Percentiles rank a stretch among this genome's conserved stretches.
These are phyloP conservation scores for Orchesellides sinensis DNA, from an alignment of 2,888 invertebrate species.

Conservation along the genomic window DNA sequence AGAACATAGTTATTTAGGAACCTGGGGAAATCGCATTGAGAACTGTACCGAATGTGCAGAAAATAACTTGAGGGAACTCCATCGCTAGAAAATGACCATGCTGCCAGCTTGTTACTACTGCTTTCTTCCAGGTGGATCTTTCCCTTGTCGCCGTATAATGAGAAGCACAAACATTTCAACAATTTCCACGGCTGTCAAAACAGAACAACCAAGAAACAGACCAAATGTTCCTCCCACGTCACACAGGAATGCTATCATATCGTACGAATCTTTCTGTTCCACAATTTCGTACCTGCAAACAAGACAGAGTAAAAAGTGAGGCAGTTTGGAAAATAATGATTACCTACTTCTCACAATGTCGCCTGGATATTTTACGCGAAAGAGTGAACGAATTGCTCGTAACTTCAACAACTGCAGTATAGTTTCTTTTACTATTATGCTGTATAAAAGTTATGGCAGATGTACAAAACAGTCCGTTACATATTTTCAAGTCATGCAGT, in stretches of 20 bases:
- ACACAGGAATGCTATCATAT: slow-evolving; percentile 65
- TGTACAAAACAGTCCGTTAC: too few species aligned
- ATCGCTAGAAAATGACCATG: neutral
- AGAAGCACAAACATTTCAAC: slow-evolving; percentile 47
- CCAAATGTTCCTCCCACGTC: slow-evolving; percentile 68
- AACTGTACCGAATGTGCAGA: too few species aligned
- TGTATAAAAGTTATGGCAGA: too few species aligned
- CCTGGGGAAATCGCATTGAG: too few species aligned
- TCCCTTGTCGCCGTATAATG: neutral
- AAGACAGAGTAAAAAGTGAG: slow-evolving; percentile 2
- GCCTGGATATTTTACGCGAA: too few species aligned
- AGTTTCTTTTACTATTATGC: too few species aligned
- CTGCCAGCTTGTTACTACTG: neutral
- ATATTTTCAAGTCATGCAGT: too few species aligned
- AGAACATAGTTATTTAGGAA: too few species aligned
- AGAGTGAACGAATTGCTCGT: too few species aligned
- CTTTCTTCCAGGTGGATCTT: slow-evolving; percentile 15
- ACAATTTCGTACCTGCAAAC: slow-evolving; percentile 63
- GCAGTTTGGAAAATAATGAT: slow-evolving; percentile 16
- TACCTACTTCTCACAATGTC: too few species aligned
- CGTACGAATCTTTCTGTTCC: slow-evolving; percentile 64
- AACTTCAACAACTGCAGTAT: too few species aligned
- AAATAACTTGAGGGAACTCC: too few species aligned
- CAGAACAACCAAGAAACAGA: slow-evolving; percentile 64
- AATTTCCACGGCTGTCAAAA: slow-evolving; percentile 63